Percentiles rank a stretch among this genome's conserved stretches.
phyloP scores from a whole-genome alignment of 2,888 invertebrate genomes.

The Brachyptera putata region DNA sequence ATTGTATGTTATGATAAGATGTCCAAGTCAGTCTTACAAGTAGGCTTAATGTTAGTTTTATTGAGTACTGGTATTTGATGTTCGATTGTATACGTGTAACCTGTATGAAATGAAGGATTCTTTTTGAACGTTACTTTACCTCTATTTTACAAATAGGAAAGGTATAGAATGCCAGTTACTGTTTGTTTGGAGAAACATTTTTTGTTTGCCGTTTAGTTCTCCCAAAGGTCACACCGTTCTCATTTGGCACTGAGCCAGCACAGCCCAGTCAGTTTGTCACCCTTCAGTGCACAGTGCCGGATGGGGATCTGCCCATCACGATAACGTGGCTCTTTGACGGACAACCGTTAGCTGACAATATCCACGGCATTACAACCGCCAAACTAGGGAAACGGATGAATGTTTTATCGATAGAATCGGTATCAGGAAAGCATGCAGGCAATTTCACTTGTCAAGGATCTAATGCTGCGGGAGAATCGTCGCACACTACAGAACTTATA shows the following conservation, averaged over 20 bases:
- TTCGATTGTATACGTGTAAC: too few relatives aligned
- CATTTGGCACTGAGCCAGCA: constrained; percentile 57
- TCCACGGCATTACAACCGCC: constrained; percentile 42
- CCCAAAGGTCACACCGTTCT: constrained; percentile 51
- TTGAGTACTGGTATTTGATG: too few relatives aligned
- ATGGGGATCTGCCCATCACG: constrained; percentile 66
- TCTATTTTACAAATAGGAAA: too few relatives aligned
- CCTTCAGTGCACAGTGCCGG: constrained; percentile 54
- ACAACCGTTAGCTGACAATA: background rate
- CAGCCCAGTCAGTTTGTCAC: constrained; percentile 52
- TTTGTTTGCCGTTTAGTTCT: constrained; percentile 42
- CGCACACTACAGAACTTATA: constrained; percentile 48
- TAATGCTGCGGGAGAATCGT: constrained; percentile 51
- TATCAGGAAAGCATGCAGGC: constrained; percentile 53
- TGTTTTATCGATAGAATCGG: constrained; percentile 53
- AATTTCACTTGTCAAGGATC: constrained; percentile 55
- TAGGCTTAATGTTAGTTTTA: too few relatives aligned
- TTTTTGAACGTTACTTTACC: too few relatives aligned
- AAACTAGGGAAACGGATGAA: constrained; percentile 52
- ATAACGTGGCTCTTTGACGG: constrained; percentile 49
- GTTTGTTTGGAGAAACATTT: too few relatives aligned
- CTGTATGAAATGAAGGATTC: too few relatives aligned
- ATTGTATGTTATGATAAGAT: too few relatives aligned
- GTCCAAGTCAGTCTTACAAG: too few relatives aligned
- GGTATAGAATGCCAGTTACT: too few relatives aligned